These are phyloP conservation scores for Periophthalmus modestus DNA, from an alignment of 2,113 vertebrate species.

Conservation along the genomic window DNA sequence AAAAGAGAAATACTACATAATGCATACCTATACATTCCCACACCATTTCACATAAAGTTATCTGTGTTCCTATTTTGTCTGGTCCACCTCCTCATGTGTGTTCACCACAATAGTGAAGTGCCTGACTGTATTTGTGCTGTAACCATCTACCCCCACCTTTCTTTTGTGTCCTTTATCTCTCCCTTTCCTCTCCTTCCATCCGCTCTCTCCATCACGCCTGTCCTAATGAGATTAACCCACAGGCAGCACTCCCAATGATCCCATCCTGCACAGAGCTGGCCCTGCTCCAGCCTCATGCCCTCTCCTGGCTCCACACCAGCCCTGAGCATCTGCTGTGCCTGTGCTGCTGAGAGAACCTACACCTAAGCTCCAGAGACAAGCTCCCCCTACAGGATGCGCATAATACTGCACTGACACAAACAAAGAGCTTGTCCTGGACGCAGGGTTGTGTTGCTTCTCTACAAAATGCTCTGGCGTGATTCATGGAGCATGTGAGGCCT, in stretches of 20 bases:
- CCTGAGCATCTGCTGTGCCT: conserved; percentile 47
- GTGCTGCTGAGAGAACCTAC: conserved; percentile 45
- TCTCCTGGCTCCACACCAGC: conserved; percentile 62
- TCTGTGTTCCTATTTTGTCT: too few relatives aligned
- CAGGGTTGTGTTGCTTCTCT: too few relatives aligned
- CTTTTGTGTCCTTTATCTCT: conserved; percentile 53
- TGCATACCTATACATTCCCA: too few relatives aligned
- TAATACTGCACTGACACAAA: neutral
- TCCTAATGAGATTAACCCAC: conserved; percentile 75
- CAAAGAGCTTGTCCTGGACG: neutral
- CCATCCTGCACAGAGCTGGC: conserved; percentile 50
- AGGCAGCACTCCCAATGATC: conserved; percentile 49
- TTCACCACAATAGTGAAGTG: too few relatives aligned
- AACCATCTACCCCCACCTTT: conserved; percentile 40
- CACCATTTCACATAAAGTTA: too few relatives aligned
- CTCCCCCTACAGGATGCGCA: conserved; percentile 43
- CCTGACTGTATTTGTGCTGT: neutral
- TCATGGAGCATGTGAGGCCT: too few relatives aligned
- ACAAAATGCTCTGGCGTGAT: too few relatives aligned
- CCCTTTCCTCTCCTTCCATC: conserved; percentile 69
- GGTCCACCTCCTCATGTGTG: too few relatives aligned
- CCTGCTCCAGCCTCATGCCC: conserved; percentile 40
- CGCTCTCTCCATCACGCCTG: conserved; percentile 47
- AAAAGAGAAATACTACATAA: too few relatives aligned
- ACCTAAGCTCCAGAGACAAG: conserved; percentile 50